These are phyloP conservation scores for Nematostella vectensis DNA, from an alignment of 92 coral and sea anemone genomes.

Conservation along the genomic window DNA sequence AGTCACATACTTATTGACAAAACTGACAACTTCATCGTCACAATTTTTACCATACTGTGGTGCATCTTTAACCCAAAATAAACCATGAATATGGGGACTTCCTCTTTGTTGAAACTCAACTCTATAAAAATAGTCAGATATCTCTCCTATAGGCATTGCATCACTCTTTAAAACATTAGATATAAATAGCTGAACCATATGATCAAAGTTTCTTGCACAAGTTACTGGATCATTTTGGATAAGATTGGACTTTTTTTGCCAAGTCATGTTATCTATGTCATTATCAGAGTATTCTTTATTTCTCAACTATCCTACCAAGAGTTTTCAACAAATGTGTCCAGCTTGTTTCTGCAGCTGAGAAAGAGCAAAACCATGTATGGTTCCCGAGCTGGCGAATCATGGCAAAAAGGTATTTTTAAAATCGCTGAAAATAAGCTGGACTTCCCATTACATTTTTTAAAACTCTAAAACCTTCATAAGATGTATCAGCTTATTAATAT, in stretches of 20 bases:
- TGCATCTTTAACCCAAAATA: constrained; percentile 42
- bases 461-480: constrained; percentile 80
- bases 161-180: constrained; percentile 32
- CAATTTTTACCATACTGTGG: constrained; percentile 23
- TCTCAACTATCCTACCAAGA: constrained; percentile 43
- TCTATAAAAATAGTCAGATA: constrained; percentile 43
- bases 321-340: constrained; percentile 51
- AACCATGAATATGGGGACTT: constrained; percentile 48
- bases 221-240: constrained; percentile 60
- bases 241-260: constrained; percentile 60
- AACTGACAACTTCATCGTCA: constrained; percentile 21
- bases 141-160: constrained; percentile 38
- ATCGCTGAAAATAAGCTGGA: constrained; percentile 56
- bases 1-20: constrained; percentile 49
- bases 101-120: constrained; percentile 65
- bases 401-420: constrained; percentile 58
- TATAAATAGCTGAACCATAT: constrained; percentile 52
- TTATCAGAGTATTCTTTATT: constrained; percentile 39
- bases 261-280: constrained; percentile 39
- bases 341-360: constrained; percentile 73
- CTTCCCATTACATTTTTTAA: constrained; percentile 47
- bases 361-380: constrained; percentile 63
- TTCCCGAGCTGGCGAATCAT: constrained; percentile 66
- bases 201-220: constrained; percentile 65
- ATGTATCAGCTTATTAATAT: constrained; percentile 35